phyloP scores from a whole-genome alignment of 2,888 invertebrate species.

The Myopa tessellatipennis region DNA sequence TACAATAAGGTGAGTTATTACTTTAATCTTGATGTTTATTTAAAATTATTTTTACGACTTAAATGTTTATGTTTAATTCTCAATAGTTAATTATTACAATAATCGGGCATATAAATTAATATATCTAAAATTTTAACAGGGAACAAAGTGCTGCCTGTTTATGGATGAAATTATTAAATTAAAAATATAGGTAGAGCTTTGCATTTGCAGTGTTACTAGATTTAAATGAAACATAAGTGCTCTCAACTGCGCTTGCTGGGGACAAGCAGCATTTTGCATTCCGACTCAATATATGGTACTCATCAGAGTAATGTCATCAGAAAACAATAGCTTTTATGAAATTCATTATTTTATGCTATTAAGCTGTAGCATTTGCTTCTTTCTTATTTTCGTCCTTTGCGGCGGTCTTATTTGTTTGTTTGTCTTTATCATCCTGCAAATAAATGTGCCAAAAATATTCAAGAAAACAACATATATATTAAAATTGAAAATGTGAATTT shows the following conservation, averaged over 20 bases:
- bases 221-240: slow-evolving; percentile 23
- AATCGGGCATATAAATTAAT: slow-evolving; percentile 16
- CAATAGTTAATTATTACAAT: slow-evolving; percentile 23
- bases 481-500: slow-evolving; percentile 18
- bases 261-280: slow-evolving; percentile 27
- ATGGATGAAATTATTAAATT: background rate
- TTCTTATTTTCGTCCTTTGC: slow-evolving; percentile 59
- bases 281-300: slow-evolving; percentile 26
- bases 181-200: background rate
- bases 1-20: background rate
- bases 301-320: slow-evolving; percentile 22
- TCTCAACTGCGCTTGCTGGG: slow-evolving; percentile 12
- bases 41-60: slow-evolving; percentile 22
- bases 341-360: slow-evolving; percentile 28
- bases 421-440: slow-evolving; percentile 68
- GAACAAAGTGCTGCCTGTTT: slow-evolving; percentile 33
- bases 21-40: background rate
- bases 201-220: slow-evolving; percentile 18
- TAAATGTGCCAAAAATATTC: slow-evolving; percentile 57
- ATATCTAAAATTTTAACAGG: slow-evolving; percentile 35
- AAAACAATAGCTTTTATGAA: slow-evolving; percentile 13
- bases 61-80: slow-evolving; percentile 17
- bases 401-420: slow-evolving; percentile 63
- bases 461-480: slow-evolving; percentile 39
- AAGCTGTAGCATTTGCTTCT: slow-evolving; percentile 51